phyloP scores from a whole-genome alignment of 2,797 vertebrate species.

The Ibycter americanus region DNA sequence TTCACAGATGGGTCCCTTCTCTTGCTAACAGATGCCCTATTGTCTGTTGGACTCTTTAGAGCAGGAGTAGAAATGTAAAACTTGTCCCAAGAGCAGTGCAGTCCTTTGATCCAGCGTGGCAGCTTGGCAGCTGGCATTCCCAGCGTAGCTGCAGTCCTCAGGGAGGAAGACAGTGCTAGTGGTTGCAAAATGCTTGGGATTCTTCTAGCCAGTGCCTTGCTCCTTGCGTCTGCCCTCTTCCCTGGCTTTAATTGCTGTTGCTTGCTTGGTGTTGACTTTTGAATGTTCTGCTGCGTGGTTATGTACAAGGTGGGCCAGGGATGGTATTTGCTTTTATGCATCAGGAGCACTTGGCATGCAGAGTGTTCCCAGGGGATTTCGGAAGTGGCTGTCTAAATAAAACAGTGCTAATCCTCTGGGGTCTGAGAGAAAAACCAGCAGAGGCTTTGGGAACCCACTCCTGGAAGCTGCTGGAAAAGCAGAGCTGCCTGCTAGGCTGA shows the following conservation, averaged over 20 bases:
- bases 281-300: background rate
- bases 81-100: background rate
- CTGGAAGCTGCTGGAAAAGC: background rate
- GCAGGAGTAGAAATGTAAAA: conserved; percentile 41
- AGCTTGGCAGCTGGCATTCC: conserved; percentile 34
- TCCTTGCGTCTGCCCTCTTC: background rate
- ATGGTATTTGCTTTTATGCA: background rate
- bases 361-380: background rate
- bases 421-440: background rate
- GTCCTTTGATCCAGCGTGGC: background rate
- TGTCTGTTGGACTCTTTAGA: conserved; percentile 1
- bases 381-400: conserved; percentile 24
- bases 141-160: background rate
- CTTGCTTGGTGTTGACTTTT: background rate
- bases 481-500: background rate
- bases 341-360: background rate
- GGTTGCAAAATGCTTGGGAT: conserved; percentile 48
- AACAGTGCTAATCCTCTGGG: background rate
- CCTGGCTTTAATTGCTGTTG: background rate
- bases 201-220: conserved; percentile 4
- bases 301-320: conserved; percentile 12
- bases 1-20: conserved; percentile 19
- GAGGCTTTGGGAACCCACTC: background rate
- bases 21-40: conserved; percentile 5
- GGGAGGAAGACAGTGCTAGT: conserved; percentile 7